Evolutionary conservation across 2,113 vertebrate species (phyloP), one percentile per base, ranked within the genome.

Genomic region (Gambusia affinis): DNA sequence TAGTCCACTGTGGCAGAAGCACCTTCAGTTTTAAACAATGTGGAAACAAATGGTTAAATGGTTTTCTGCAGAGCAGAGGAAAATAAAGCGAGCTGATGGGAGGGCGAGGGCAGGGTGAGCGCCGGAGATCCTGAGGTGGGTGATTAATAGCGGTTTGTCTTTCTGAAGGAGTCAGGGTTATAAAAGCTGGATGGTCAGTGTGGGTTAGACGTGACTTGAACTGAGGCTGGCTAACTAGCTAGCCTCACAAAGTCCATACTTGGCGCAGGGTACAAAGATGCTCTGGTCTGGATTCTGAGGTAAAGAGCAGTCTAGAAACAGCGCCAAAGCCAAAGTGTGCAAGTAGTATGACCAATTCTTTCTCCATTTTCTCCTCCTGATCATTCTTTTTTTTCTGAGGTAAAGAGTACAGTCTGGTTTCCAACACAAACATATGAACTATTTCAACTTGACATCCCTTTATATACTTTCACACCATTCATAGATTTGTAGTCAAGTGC

Each of bases 281-380:
- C 84, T 88, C 89, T 86, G 87, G 86, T 87, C 79, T 88, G 84
- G 64, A 88, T 85, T 88, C 86, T 90, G 91, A 92, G 91, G 89
- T 91, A 89, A 91, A 88, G 84, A 92, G 83, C 77, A 86, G 85
- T 81, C 80, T 83, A 87, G 70, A 87, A 86, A 90, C 75, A 66
- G 72, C 63, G 65, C 81, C 85, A 72, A 76, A 87, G 87, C 81
- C 82, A 81, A 80, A 68, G 76, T 82, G 84, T 79, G 79, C 76
- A 83, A 78, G 82, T 83, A 78, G 57, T 44, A 65, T 51, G 54
- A 73, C 60, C 42, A 28, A 67, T 72, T 81, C 64, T 60, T 84
- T 44, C 70, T 70, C 77, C 28, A 76, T 76, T 57, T 68, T 22
- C 47, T 66, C 77, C 29, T 83, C 11, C 15, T 87, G 72, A 75